Evolutionary conservation across 1,140 invertebrate species (phyloP), one percentile per base, ranked within the genome.

Genomic region (Mercenaria mercenaria): DNA sequence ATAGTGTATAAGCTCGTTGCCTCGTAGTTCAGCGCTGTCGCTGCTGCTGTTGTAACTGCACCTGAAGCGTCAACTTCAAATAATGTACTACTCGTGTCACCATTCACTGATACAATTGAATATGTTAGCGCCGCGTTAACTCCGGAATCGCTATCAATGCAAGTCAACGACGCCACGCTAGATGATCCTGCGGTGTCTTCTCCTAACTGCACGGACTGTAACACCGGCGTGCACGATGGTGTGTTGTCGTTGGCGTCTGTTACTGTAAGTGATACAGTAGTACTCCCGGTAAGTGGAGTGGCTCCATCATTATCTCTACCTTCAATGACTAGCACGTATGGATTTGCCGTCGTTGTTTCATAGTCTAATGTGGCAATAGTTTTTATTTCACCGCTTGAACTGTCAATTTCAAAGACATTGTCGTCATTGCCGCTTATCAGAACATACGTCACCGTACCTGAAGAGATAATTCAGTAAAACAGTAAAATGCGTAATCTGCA

Each of bases 171-270:
- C 2, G 86, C 52, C 10, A 93, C 80, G 15, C 59, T 74, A 32
- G 86, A 82, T 20, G 59, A 74, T 2, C 81, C 72, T 61, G 82
- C 29, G 23, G 85, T 59, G 32, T 86, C 77, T 69, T 93, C 93
- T 10, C 89, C 34, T 15, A 91, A 50, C 2, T 80, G 59, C 1
- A 88, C 69, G 11, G 79, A 82, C 37, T 90, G 77, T 0, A 80
- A 72, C 15, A 76, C 52, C 6, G 88, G 87, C 6, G 52, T 47
- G 64, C 93, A 93, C 1, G 85, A 74, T 1, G 91, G 93, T 29
- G 69, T 82, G 69, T 94, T 94, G 69, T 93, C 93, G 79, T 93
- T 94, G 2, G 91, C 77, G 26, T 93, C 93, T 11, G 81, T 84
- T 32, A 94, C 43, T 11, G 90, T 87, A 23, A 94, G 77, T 15